A percentile compares a stretch with the other conserved stretches of the same genome.
These are phyloP conservation scores for Balaeniceps rex DNA, from an alignment of 2,113 vertebrate species.

Conservation along the genomic window DNA sequence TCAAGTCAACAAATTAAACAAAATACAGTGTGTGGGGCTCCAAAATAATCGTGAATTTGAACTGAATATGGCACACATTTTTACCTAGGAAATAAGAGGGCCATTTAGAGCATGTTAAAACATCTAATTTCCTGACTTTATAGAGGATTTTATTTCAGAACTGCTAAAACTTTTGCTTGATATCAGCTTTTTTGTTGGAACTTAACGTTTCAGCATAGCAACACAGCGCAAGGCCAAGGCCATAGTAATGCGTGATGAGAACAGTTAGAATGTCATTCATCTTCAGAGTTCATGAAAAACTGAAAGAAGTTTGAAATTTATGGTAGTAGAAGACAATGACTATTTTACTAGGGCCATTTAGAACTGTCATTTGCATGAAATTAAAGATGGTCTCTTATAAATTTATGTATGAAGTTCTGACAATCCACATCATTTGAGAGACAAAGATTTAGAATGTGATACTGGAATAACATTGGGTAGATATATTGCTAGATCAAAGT, in stretches of 20 bases:
- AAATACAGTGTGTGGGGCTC: background rate
- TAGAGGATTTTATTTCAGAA: background rate
- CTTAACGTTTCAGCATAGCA: background rate
- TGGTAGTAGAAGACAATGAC: slow-evolving; percentile 2
- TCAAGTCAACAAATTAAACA: background rate
- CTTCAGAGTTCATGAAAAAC: background rate
- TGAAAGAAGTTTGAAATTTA: background rate
- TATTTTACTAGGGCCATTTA: slow-evolving; percentile 35
- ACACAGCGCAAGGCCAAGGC: background rate
- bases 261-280: background rate
- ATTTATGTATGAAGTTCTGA: slow-evolving; percentile 52
- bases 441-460: slow-evolving; percentile 37
- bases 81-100: background rate
- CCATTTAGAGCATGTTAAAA: background rate
- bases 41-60: background rate
- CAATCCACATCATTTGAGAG: background rate
- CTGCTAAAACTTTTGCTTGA: background rate
- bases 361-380: slow-evolving; percentile 52
- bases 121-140: background rate
- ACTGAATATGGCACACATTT: background rate
- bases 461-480: slow-evolving; percentile 17
- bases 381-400: slow-evolving; percentile 42
- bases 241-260: background rate
- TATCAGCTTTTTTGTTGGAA: background rate
- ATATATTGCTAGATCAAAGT: slow-evolving; percentile 38